Base-by-base conservation (phyloP, 1,140 invertebrate genomes). In the Pogonomyrmex californicus region DNA sequence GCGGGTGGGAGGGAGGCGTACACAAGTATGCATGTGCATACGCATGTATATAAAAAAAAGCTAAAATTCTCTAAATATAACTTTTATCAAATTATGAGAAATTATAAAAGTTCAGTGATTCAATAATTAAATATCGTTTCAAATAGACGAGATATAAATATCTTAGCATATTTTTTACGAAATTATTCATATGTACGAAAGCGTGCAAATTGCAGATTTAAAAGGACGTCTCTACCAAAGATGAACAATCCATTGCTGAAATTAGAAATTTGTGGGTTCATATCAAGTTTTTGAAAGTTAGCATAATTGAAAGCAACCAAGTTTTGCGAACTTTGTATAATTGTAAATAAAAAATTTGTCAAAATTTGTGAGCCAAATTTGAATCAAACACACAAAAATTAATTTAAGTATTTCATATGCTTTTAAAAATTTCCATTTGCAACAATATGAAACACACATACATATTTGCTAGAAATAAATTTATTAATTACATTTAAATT, bases 401-500 rank as follows among this genome's bases (percentile, higher is more conserved):
- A 44, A 47, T n/a, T 41, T 38, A 30, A 14, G 10, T 51, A 14
- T 30, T 30, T 47, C 7, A 41, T 36, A 38, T 10, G n/a, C 1
- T 44, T 30, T 6, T 44, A 73, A 41, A 76, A 3, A 58, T 66
- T 4, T 66, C n/a, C 5, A 10, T 3, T 23, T 36, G 41, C 33
- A n/a, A 77, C 6, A 17, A 63, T 12, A 14, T 30, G 9, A 30
- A 49, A 54, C 12, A 14, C 6, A 7, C 4, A 33, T 12, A 36
- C 10, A 38, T 6, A 49, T 79, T 58, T 82, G 38, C 79, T 82
- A 73, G 79, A 82, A 82, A 71, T n/a, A 82, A 58, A 85, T 93
- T 93, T 92, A 93, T 93, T 93, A 91, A 91, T 91, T 88, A 86
- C 60, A 78, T 92, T 93, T 93, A 92, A 93, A 93, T 93, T 92